Evolutionary conservation across 2,797 vertebrate species (phyloP), one percentile per base, ranked within the genome.

Genomic region (Xenopus petersii): DNA sequence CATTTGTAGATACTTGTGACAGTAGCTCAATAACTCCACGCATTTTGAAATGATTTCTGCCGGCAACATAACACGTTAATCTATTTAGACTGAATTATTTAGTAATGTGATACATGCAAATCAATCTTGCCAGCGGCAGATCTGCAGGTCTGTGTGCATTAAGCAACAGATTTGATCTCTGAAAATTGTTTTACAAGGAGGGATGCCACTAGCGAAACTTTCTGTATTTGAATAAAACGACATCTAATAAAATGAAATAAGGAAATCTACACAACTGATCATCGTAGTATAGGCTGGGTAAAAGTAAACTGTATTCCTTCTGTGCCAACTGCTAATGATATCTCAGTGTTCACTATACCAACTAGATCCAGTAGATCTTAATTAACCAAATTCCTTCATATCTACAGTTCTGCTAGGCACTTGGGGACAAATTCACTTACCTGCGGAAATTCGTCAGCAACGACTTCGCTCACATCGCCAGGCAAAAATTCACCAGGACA

Each of bases 71-170:
- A 82, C 80, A 75, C 58, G 77, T 76, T 87, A 79, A 86, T 86
- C 86, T 86, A 67, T 84, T 84, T 81, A 85, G 75, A 72, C 76
- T 77, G 67, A 87, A 83, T 85, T 85, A 84, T 87, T 85, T 80
- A 84, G 49, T 84, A 79, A 73, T 42, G 75, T 62, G 81, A 82
- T 72, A 68, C 67, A 77, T 77, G 64, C 49, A 72, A 68, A 77
- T 72, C 64, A 63, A 48, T 63, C 64, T 13, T 54, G 63, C 68
- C 64, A 4, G 16, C 15, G 48, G 75, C 58, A 21, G 48, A 73
- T 68, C 15, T 58, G 36, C 58, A 72, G 59, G 70, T 72, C 65
- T 77, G 59, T 77, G 51, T 47, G 75, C 54, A 77, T 77, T 63
- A 72, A 47, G 64, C 70, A 67, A 72, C 15, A 68, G 64, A 68